Evolutionary conservation across 2,888 invertebrate species (phyloP).

Genomic region (Limnephilus marmoratus): DNA sequence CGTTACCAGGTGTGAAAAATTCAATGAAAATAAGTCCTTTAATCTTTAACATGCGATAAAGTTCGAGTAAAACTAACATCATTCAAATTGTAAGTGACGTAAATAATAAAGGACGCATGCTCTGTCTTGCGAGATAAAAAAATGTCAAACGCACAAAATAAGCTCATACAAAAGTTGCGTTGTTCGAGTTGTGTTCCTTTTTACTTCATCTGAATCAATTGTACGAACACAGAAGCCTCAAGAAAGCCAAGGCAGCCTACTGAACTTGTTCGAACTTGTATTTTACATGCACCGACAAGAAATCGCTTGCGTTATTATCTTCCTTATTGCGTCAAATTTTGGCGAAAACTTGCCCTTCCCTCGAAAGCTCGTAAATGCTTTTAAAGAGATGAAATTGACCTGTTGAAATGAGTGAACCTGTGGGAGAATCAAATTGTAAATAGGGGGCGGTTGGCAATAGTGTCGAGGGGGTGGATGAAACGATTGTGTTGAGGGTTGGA

Average conservation of each 20-base stretch:
- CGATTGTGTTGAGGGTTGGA: constrained; percentile 8
- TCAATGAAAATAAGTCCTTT: constrained; percentile 52
- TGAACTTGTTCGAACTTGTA: constrained; percentile 15
- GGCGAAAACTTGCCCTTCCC: neutral
- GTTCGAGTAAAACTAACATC: constrained; percentile 31
- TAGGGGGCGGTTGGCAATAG: constrained; percentile 3
- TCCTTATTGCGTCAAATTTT: neutral
- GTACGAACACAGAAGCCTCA: neutral
- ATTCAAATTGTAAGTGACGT: neutral
- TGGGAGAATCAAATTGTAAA: constrained; percentile 23
- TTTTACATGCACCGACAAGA: constrained; percentile 5
- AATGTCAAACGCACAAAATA: neutral
- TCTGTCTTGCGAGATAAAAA: constrained; percentile 33
- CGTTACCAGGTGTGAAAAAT: constrained; percentile 65
- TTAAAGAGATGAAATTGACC: constrained; percentile 32
- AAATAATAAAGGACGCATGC: neutral
- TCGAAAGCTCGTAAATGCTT: neutral
- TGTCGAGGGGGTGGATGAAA: constrained; percentile 26
- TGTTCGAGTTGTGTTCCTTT: neutral
- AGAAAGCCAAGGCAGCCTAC: neutral
- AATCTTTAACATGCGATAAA: constrained; percentile 38
- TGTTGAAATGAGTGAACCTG: constrained; percentile 35
- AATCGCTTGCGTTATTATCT: neutral
- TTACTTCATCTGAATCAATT: neutral
- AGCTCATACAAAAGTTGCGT: constrained; percentile 1